Evolutionary conservation across 2,888 invertebrate species (phyloP).

Genomic region (Clunio marinus): DNA sequence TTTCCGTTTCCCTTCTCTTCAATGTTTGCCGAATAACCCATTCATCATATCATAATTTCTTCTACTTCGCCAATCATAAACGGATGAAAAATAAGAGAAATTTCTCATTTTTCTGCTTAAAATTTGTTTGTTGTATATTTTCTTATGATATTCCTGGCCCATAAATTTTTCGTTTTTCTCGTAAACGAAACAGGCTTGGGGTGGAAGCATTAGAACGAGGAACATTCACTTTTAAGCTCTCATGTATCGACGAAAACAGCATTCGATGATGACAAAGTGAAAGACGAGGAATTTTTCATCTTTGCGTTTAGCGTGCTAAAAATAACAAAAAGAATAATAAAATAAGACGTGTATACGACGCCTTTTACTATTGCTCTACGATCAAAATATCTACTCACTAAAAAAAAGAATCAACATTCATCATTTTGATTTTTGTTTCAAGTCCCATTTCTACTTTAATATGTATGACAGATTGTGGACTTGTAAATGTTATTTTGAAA

Average conservation of each 20-base stretch:
- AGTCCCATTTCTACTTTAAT: background rate
- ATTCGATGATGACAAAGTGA: background rate
- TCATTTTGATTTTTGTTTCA: background rate
- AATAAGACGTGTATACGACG: slow-evolving; percentile 1
- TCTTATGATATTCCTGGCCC: background rate
- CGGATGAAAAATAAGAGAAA: background rate
- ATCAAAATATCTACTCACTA: background rate
- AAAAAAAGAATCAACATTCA: background rate
- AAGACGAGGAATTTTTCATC: slow-evolving; percentile 4
- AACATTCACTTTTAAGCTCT: background rate
- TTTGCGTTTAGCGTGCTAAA: background rate
- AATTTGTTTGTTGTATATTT: slow-evolving; percentile 10
- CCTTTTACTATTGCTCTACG: slow-evolving; percentile 14
- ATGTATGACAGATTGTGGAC: background rate
- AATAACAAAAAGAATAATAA: slow-evolving; percentile 9
- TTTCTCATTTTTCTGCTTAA: no score
- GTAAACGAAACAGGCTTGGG: background rate
- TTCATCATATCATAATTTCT: slow-evolving; percentile 3
- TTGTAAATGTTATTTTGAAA: no score
- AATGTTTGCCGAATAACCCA: background rate
- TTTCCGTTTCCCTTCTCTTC: background rate
- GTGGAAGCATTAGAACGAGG: background rate
- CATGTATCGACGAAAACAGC: background rate
- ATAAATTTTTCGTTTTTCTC: slow-evolving; percentile 5
- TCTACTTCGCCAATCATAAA: background rate